phyloP scores from a whole-genome alignment of 2,888 invertebrate genomes.

The Heliconius erato region DNA sequence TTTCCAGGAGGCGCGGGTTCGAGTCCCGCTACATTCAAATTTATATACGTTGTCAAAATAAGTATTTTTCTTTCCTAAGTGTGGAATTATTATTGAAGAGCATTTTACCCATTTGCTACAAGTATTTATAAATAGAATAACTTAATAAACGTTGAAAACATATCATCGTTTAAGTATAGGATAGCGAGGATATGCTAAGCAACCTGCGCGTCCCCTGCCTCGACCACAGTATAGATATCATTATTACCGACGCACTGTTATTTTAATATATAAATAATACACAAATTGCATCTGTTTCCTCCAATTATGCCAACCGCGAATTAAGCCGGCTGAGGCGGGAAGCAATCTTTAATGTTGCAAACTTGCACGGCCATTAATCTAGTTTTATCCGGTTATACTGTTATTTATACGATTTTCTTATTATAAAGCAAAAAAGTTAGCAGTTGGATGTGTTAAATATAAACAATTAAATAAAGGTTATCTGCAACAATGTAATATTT shows the following conservation, averaged over 20 bases:
- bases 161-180: conserved; percentile 30
- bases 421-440: conserved; percentile 22
- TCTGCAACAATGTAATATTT: background rate
- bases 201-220: conserved; percentile 55
- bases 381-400: conserved; percentile 50
- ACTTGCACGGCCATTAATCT: conserved; percentile 52
- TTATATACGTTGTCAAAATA: too few relatives aligned
- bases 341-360: conserved; percentile 51
- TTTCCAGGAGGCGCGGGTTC: too few relatives aligned
- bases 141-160: background rate
- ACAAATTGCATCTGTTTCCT: conserved; percentile 71
- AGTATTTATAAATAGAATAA: conserved; percentile 1
- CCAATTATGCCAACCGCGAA: conserved; percentile 60
- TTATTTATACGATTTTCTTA: conserved; percentile 47
- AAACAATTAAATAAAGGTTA: background rate
- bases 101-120: background rate
- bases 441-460: conserved; percentile 21
- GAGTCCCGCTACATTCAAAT: too few relatives aligned
- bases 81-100: background rate
- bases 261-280: conserved; percentile 77
- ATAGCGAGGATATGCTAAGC: conserved; percentile 61
- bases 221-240: conserved; percentile 65
- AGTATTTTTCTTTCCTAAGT: too few relatives aligned
- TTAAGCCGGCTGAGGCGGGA: conserved; percentile 51
- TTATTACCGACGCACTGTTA: conserved; percentile 63